Evolutionary conservation across 2,113 vertebrate species (phyloP).

Genomic region (Phasianus colchicus): DNA sequence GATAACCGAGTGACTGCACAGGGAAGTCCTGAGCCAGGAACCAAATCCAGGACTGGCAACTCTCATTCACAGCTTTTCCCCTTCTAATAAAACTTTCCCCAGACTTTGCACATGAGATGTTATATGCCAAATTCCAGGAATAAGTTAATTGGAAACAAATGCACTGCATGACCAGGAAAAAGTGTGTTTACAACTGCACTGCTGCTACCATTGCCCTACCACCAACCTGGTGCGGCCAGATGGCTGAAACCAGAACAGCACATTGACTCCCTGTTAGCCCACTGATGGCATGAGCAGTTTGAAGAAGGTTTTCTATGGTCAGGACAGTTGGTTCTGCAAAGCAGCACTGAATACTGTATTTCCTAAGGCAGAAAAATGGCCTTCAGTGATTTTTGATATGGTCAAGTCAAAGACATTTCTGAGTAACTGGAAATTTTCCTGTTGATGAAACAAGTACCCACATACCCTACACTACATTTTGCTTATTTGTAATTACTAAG

Average conservation of each 20-base stretch:
- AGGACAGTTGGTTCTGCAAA: background rate
- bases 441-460: background rate
- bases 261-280: background rate
- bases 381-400: background rate
- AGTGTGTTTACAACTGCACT: background rate
- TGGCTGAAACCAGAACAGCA: background rate
- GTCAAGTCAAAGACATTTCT: background rate
- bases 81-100: conserved; percentile 25
- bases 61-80: background rate
- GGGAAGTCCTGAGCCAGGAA: background rate
- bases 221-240: background rate
- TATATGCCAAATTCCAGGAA: conserved; percentile 12
- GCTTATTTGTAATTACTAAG: background rate
- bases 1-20: background rate
- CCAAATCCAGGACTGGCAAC: background rate
- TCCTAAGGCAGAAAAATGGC: background rate
- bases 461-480: background rate
- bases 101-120: background rate
- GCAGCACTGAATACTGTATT: background rate
- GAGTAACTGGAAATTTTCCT: background rate
- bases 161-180: background rate
- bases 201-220: background rate
- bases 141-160: conserved; percentile 45
- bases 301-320: background rate
- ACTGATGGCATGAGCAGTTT: background rate